Base-by-base conservation (phyloP, 2,888 invertebrate genomes). In the Liposcelis brunnea region DNA sequence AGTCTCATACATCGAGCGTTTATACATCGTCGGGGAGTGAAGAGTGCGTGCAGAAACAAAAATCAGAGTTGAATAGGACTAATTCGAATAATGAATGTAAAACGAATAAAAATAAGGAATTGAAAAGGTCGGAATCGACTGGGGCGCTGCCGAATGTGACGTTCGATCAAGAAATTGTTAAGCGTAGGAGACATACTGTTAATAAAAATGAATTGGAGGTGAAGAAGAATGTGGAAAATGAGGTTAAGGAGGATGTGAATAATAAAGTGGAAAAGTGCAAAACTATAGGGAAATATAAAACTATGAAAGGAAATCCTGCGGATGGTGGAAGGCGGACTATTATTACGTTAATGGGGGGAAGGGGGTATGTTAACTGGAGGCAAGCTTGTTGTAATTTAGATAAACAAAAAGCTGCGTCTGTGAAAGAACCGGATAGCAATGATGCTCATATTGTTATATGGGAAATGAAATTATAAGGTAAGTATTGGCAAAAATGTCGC, bases 401-500 rank as follows among this genome's bases (percentile, higher is more conserved):
- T 52, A 66, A 72, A 26, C 54, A 59, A 54, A 53, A 65, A 58
- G 46, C 55, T 55, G 46, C 66, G 69, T 6, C 63, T 65, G 44
- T 72, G 34, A 71, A 71, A 42, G 80, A 80, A 49, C 78, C 79
- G 40, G 84, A 84, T 61, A 79, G 79, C 50, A 82, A 75, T 57
- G 85, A 87, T 69, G 87, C 90, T 12, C 85, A 89, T 64, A 78
- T 90, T 56, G 80, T 89, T 50, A 74, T 90, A 42, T 90, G 90
- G 89, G 90, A 91, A 63, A 77, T 80, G 66, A 83, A 82, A 59
- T 73, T 79, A 69, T 79, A 74, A 75, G 26, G 26, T 26, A 26
- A 6, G 8, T 26, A 4, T 26, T 26, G 4, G n/a, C n/a, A n/a
- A n/a, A n/a, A n/a, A n/a, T n/a, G n/a, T n/a, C n/a, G n/a, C n/a